These are phyloP conservation scores for Eunapius fragilis DNA, from an alignment of 37 sponge, comb jelly and placozoan genomes.

Conservation along the genomic window DNA sequence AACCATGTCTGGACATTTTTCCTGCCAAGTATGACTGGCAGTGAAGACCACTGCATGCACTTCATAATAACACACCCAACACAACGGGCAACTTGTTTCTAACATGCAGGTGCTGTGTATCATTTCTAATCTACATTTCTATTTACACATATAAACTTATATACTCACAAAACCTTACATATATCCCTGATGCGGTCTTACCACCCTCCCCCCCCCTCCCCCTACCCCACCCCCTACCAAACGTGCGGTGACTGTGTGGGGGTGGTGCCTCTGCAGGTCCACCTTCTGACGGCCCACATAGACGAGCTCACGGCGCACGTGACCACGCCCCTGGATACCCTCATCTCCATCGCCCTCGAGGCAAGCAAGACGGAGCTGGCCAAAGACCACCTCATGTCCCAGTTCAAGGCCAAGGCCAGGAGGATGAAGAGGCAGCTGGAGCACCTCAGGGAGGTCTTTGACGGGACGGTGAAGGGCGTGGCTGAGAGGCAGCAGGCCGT, in stretches of 20 bases:
- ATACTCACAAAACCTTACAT: no score
- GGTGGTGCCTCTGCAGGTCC: no score
- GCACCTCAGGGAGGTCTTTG: background rate
- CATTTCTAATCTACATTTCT: no score
- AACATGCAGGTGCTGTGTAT: no score
- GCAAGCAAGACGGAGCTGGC: conserved; percentile 49
- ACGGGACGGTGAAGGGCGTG: background rate
- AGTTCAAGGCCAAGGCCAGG: conserved; percentile 41
- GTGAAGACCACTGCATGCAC: no score
- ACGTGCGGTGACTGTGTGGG: background rate
- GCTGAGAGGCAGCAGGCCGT: conserved; percentile 1
- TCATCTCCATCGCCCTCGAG: conserved; percentile 61
- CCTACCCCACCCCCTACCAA: background rate
- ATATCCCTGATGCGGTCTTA: no score
- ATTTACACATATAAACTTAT: no score
- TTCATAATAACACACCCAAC: no score
- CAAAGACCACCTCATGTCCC: conserved; percentile 48
- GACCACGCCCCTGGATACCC: conserved; percentile 68
- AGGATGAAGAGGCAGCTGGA: conserved; percentile 37
- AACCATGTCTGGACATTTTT: no score
- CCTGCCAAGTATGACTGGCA: no score
- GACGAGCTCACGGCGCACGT: conserved; percentile 77
- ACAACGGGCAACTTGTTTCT: no score
- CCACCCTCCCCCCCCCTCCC: no score
- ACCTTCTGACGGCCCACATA: conserved; percentile 77